Conservation (phyloP, 2,797 vertebrate species). For the Pogoniulus pusillus region DNA sequence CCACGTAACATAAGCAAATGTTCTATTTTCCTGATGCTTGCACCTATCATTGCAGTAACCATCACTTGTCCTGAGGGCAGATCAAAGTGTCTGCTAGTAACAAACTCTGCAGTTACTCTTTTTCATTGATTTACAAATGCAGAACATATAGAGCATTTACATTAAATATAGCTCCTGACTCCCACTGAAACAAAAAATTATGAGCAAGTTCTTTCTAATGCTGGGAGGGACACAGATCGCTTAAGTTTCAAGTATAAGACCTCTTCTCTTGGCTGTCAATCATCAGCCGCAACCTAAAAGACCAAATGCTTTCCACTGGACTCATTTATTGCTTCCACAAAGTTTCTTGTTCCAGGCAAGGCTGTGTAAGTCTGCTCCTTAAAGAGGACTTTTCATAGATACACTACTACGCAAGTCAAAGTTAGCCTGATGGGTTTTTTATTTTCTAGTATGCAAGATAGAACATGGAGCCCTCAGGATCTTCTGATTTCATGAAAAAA, state of each 20-base stretch:
- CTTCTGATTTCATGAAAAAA: not conserved
- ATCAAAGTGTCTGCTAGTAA: not conserved
- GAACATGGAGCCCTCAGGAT: not conserved
- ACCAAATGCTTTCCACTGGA: not conserved
- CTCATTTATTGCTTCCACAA: not conserved
- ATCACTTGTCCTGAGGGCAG: not conserved
- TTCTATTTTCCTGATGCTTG: not conserved
- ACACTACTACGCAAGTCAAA: not conserved
- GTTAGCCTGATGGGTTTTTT: not conserved
- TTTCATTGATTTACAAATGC: not conserved
- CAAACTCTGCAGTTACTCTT: not conserved
- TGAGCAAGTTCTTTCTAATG: not conserved
- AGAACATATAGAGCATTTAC: not conserved
- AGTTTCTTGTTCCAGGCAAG: not conserved
- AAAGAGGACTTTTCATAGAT: not conserved
- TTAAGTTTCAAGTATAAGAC: not conserved
- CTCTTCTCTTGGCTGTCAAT: not conserved
- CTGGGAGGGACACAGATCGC: not conserved
- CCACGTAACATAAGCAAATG: not conserved
- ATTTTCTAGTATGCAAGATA: not conserved
- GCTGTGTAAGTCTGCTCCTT: not conserved
- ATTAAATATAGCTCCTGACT: not conserved
- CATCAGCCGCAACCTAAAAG: not conserved
- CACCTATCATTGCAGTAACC: not conserved
- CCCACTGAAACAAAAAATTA: not conserved